Evolutionary conservation across 2,113 vertebrate genomes (phyloP), one percentile per base, ranked within the genome.

Genomic region (Daboia siamensis): DNA sequence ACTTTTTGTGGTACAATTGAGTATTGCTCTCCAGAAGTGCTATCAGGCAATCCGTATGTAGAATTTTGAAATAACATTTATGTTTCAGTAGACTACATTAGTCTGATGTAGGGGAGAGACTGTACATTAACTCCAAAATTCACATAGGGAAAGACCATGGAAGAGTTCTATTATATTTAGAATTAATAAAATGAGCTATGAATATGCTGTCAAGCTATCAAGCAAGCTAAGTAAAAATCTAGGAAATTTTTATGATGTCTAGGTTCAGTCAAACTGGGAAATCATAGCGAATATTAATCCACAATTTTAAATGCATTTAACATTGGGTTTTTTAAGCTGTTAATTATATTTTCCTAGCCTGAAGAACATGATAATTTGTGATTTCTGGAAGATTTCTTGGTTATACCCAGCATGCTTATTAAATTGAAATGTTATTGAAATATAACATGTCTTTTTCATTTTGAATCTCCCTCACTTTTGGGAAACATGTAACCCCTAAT

Each of bases 11-110:
- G 99, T 17, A 99, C 99, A 0, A 97, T 98, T 2, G 99, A 99
- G 94, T 99, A 99, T 96, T 99, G 99, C 87, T 99, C 99, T 3
- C 99, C 98, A 0, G 99, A 99, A 95, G 99, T 99, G 69, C 98
- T 99, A 69, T 96, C 98, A 95, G 99, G 99, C 95, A 98, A 98
- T 95, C 98, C 98, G 98, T 99, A 98, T 0, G 98, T 96, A 90
- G 93, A 90, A 69, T 51, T 97, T 95, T 87, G 86, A 90, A 91
- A 86, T 96, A 46, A 24, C 24, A 3, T 91, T 33, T 94, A 85
- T 64, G 59, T 1, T 6, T 86, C 1, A 1, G 21, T 48, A 56
- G 48, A 7, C 8, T 11, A 48, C 29, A 12, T 44, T 33, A 46
- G 17, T 39, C 26, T 86, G 4, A 48, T 23, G 4, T 0, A 10